Percentiles rank a stretch among this genome's conserved stretches.
phyloP scores from a whole-genome alignment of 2,888 invertebrate genomes.

The Cephonodes hylas region DNA sequence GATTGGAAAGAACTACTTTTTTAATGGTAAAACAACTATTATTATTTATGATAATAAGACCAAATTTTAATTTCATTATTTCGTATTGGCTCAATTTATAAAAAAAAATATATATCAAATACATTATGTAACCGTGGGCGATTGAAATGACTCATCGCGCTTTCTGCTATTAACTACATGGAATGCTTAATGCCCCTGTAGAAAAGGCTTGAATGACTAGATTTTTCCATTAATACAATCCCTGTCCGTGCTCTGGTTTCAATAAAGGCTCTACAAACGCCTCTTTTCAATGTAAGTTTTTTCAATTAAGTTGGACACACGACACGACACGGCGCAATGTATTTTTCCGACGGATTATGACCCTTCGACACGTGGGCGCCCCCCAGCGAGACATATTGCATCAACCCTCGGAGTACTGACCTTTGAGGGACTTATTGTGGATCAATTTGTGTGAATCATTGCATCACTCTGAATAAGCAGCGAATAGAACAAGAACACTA shows the following conservation, averaged over 20 bases:
- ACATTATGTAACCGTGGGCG: neutral
- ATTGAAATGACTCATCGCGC: neutral
- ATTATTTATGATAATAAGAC: too few species aligned
- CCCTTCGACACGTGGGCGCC: conserved; percentile 68
- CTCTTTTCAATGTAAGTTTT: conserved; percentile 50
- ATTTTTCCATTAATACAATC: neutral
- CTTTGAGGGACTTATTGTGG: conserved; percentile 46
- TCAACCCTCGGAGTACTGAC: conserved; percentile 61
- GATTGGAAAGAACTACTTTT: neutral
- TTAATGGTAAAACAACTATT: too few species aligned
- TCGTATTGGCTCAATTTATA: too few species aligned
- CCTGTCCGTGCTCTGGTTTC: neutral
- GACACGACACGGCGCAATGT: conserved; percentile 51
- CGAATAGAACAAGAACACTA: neutral
- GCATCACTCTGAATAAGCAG: conserved; percentile 1
- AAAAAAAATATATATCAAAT: neutral
- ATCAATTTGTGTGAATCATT: conserved; percentile 63
- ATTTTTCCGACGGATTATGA: conserved; percentile 69
- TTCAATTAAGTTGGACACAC: conserved; percentile 69
- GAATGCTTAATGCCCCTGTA: neutral
- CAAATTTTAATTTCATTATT: too few species aligned
- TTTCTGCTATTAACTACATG: neutral
- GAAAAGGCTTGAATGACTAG: neutral
- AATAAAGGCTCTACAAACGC: conserved; percentile 11
- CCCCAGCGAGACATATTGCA: conserved; percentile 66